A percentile compares a stretch with the other conserved stretches of the same genome.
Evolutionary conservation across 2,113 vertebrate genomes (phyloP).

Genomic region (Ellobius talpinus): DNA sequence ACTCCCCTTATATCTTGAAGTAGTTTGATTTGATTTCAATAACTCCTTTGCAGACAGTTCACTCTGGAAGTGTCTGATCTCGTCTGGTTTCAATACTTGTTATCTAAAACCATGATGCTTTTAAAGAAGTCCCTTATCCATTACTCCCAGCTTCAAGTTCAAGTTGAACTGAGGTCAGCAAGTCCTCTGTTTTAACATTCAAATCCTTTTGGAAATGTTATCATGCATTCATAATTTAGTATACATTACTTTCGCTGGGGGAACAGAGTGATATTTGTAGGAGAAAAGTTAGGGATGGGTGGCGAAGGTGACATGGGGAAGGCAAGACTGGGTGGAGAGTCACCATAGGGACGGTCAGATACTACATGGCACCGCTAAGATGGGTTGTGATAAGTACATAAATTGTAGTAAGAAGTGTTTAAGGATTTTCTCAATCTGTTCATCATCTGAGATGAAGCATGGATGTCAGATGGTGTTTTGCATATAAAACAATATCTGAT

Average conservation of each 20-base stretch:
- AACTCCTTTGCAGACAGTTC: neutral
- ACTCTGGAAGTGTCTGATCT: neutral
- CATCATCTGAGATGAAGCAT: neutral
- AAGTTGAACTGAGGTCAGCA: neutral
- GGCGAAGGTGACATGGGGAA: neutral
- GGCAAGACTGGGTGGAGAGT: neutral
- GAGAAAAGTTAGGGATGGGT: neutral
- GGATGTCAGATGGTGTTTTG: neutral
- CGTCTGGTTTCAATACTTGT: slow-evolving; percentile 19
- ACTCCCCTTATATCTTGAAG: neutral
- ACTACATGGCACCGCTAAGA: neutral
- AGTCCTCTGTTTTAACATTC: slow-evolving; percentile 36
- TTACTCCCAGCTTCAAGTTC: neutral
- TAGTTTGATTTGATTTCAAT: slow-evolving; percentile 37
- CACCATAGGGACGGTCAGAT: neutral
- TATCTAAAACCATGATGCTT: neutral
- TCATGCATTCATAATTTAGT: slow-evolving; percentile 4
- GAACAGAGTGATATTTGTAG: neutral
- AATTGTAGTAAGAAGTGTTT: neutral
- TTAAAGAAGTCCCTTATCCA: neutral
- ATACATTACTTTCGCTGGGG: neutral
- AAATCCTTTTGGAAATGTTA: neutral
- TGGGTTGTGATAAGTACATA: neutral
- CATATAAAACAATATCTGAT: neutral
- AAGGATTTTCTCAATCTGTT: neutral